Percentiles rank a stretch among this genome's conserved stretches.
These are phyloP conservation scores for Desoria tigrina DNA, from an alignment of 2,888 invertebrate genomes.

Conservation along the genomic window DNA sequence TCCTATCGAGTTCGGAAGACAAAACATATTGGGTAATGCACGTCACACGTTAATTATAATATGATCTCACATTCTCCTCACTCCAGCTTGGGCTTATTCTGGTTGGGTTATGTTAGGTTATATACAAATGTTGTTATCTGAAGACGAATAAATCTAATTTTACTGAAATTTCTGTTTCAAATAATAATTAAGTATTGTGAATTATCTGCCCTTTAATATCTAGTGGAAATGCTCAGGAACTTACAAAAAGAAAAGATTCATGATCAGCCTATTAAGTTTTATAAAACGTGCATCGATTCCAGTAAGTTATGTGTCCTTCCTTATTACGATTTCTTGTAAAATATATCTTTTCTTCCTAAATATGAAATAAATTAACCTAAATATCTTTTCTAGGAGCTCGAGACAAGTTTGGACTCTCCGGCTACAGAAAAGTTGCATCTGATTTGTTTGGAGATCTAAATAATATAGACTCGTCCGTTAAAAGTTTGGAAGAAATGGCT, in stretches of 20 bases:
- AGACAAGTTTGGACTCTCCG: neutral
- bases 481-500: neutral
- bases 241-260: neutral
- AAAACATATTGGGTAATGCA: constrained; percentile 14
- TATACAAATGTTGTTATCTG: too few relatives aligned
- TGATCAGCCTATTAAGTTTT: constrained; percentile 19
- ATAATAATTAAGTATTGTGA: too few relatives aligned
- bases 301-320: constrained; percentile 3
- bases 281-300: constrained; percentile 20
- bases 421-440: neutral
- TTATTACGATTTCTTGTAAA: neutral
- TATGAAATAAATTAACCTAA: neutral
- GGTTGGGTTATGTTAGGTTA: too few relatives aligned
- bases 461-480: neutral
- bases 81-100: too few relatives aligned
- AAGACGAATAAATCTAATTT: too few relatives aligned
- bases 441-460: neutral
- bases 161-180: too few relatives aligned
- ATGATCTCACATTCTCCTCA: neutral
- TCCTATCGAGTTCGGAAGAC: constrained; percentile 9
- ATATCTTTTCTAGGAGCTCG: neutral
- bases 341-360: neutral
- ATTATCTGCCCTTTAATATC: too few relatives aligned
- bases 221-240: constrained; percentile 15
- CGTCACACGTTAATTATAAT: neutral